Evolutionary conservation across 1,140 invertebrate species (phyloP).

Genomic region (Tenebrio molitor): DNA sequence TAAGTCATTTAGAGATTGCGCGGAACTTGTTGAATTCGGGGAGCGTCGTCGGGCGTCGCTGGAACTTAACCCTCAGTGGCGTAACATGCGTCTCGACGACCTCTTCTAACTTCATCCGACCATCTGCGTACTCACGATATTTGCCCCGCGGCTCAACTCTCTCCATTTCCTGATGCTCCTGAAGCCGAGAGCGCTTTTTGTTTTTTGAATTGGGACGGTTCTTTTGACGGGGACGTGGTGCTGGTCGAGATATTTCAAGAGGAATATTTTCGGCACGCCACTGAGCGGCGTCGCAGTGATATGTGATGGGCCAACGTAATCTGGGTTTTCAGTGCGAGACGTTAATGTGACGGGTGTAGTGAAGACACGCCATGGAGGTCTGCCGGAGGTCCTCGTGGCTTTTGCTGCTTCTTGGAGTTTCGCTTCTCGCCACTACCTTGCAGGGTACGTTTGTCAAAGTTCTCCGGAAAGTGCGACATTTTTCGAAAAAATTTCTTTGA

Average conservation of each 20-base stretch:
- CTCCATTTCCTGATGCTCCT: too few species aligned
- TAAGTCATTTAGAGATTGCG: constrained; percentile 48
- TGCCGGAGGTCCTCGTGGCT: constrained; percentile 64
- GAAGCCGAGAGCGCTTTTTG: too few species aligned
- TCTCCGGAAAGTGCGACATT: neutral
- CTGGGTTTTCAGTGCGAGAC: constrained; percentile 63
- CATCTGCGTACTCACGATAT: too few species aligned
- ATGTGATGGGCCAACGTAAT: constrained; percentile 58
- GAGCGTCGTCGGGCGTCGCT: constrained; percentile 53
- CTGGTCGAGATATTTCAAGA: neutral
- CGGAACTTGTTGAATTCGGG: constrained; percentile 54
- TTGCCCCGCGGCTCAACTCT: too few species aligned
- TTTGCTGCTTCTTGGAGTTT: constrained; percentile 64
- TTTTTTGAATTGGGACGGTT: too few species aligned
- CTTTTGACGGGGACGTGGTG: neutral
- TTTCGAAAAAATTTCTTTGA: constrained; percentile 4
- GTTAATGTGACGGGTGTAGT: constrained; percentile 64
- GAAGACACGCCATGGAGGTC: constrained; percentile 65
- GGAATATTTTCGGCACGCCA: constrained; percentile 43
- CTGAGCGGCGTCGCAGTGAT: constrained; percentile 54
- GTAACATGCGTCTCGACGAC: too few species aligned
- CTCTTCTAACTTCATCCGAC: too few species aligned
- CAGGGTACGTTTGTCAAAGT: constrained; percentile 62
- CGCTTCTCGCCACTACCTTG: constrained; percentile 64
- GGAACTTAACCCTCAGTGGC: constrained; percentile 31